phyloP scores from a whole-genome alignment of 35 echinoderm and acorn worm species.

The Stichopus chloronotus region DNA sequence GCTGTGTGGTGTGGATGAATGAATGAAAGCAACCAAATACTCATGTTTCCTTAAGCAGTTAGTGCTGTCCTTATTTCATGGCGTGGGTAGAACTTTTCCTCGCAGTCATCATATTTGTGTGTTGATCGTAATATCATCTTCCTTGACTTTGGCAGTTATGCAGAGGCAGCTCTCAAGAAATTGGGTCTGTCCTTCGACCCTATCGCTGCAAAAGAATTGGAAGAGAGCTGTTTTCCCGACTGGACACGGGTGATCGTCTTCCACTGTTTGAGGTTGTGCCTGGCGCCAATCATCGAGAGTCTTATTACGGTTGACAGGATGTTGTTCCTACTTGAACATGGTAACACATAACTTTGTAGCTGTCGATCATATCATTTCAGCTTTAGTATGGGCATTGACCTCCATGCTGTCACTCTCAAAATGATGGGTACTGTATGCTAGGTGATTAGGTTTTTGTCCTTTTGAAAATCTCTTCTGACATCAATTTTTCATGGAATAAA shows the following conservation, averaged over 20 bases:
- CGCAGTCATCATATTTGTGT: neutral
- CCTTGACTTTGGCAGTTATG: constrained; percentile 60
- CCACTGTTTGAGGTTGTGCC: constrained; percentile 54
- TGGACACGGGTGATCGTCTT: constrained; percentile 70
- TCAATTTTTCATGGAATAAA: no score
- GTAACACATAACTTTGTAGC: neutral
- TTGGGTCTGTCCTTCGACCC: constrained; percentile 57
- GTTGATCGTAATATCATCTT: neutral
- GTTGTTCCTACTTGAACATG: constrained; percentile 72
- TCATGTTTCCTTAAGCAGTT: no score
- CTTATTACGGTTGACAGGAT: constrained; percentile 75
- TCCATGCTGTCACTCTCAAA: no score
- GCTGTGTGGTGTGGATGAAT: no score
- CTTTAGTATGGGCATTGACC: no score
- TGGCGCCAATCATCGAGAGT: constrained; percentile 77
- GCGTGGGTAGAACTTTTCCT: no score
- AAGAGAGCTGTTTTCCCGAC: constrained; percentile 22
- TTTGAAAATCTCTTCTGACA: no score
- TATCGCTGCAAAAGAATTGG: neutral
- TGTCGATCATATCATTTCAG: no score
- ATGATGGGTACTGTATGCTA: no score
- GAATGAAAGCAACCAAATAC: no score
- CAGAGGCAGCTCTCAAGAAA: constrained; percentile 51
- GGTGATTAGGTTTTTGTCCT: no score
- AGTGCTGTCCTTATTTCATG: no score